phyloP scores from a whole-genome alignment of 2,888 invertebrate genomes.

The Willowsia nigromaculata region DNA sequence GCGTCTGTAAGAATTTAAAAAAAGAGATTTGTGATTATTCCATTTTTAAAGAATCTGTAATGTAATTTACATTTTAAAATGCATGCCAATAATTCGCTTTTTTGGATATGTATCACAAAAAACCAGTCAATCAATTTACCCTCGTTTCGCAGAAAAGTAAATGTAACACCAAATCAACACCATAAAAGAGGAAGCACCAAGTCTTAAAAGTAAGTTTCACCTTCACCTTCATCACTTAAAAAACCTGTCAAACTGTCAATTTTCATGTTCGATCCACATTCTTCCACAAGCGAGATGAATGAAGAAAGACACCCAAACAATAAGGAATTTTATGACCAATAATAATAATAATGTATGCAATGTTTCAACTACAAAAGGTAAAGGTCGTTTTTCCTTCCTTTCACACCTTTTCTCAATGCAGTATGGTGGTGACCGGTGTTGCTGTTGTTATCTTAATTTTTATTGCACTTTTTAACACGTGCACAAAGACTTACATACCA shows the following conservation, averaged over 20 bases:
- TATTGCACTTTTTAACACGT: constrained; percentile 62
- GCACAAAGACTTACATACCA: background rate
- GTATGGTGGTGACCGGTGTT: background rate
- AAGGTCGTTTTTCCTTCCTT: constrained; percentile 50
- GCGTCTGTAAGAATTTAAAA: constrained; percentile 75
- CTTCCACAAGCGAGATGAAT: background rate
- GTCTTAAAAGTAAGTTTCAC: constrained; percentile 41
- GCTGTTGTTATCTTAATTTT: constrained; percentile 54
- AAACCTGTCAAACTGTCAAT: constrained; percentile 64
- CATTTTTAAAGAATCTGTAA: background rate
- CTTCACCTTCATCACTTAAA: constrained; percentile 51
- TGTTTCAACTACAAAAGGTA: constrained; percentile 41
- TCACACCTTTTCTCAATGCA: constrained; percentile 46
- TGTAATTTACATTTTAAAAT: too few species aligned
- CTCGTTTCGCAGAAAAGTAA: constrained; percentile 11
- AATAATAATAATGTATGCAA: constrained; percentile 16
- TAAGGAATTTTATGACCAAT: constrained; percentile 31
- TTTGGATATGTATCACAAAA: background rate
- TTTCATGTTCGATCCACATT: background rate
- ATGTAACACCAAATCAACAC: background rate
- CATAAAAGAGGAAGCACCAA: background rate
- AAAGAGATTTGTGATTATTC: background rate
- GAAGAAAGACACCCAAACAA: constrained; percentile 38
- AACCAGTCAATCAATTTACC: constrained; percentile 28
- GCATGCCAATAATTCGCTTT: background rate